Base-by-base conservation (phyloP, 92 coral and sea anemone genomes). In the Epizoanthus ramosus region DNA sequence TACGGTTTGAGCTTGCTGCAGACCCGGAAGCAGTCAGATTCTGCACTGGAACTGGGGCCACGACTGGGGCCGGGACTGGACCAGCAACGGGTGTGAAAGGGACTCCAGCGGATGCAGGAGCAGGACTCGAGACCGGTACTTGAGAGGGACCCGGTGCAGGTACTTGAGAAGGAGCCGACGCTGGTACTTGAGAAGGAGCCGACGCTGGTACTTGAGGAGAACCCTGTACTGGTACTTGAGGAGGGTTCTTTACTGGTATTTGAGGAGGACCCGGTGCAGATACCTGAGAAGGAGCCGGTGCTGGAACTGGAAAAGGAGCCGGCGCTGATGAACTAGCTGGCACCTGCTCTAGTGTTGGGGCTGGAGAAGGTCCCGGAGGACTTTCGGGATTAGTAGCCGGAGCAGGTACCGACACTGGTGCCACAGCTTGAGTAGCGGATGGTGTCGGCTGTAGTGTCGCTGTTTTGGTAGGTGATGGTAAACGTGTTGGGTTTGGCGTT, bases 401-500 rank as follows among this genome's bases (percentile, higher is more conserved):
- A 13, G 41, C 41, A 13, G 18, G 41, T 25, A 39, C 16, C 17
- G 17, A 24, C 41, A 65, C 70, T 18, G 72, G 8, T 8, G 28
- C 50, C 13, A 67, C 72, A 35, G 15, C 50, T n/a, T 28, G 21
- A 31, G 72, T 67, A 28, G 72, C 19, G 28, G 72, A 15, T 12
- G n/a, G 21, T 19, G 47, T 15, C 22, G 50, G 43, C 47, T 6
- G 19, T 19, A 2, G 72, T 65, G 71, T 67, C 45, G 18, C 43
- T 67, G 72, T 67, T 41, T 5, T 5, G 72, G 41, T 67, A 15
- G 50, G 35, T 67, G 72, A 33, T 67, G 72, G 50, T 31, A n/a
- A 67, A 67, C n/a, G 47, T 35, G 72, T 67, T 19, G 72, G 23
- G 12, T 31, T 35, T 24, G 6, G 43, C 31, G 35, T 67, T 43